Base-by-base conservation (phyloP, 2,888 invertebrate genomes). In the Aporophyla nigra region DNA sequence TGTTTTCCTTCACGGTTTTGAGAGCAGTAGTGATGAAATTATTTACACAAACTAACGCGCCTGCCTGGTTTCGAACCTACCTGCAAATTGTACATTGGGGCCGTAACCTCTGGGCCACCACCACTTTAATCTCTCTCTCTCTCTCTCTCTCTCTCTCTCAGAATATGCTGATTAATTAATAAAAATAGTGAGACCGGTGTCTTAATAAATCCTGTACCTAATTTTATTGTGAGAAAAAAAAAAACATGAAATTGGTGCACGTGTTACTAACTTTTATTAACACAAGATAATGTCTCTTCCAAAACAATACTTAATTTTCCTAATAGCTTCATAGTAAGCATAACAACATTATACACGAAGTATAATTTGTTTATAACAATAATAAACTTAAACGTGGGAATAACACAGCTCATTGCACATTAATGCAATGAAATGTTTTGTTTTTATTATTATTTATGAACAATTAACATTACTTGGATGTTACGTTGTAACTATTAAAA, bases 391-490 rank as follows among this genome's bases (percentile, higher is more conserved):
- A 81, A 68, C 82, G 88, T 87, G 87, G 86, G 87, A 87, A 87
- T 69, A 54, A 62, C 65, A 85, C 86, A 79, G 86, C 74, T 87
- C 85, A 87, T 85, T 87, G 87, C 87, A 82, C 88, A 88, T 76
- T 65, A 86, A 84, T 74, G 78, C 61, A 86, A 63, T 61, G 24
- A 72, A 81, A 75, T 65, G 78, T 78, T 75, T 88, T 87, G 80
- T 82, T 86, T 76, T 83, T 78, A 81, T 78, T 81, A 74, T 79
- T 72, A 71, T 80, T 81, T 77, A 79, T 79, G 76, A 74, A 81
- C 78, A 75, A 87, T 84, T 88, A 83, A 78, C 61, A 27, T 77
- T 67, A 53, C 71, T 53, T 59, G 40, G 67, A 83, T 68, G 72
- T 71, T 71, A 66, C 53, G n/a, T 71, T 77, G 1, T 0, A 12